Evolutionary conservation across 1,140 invertebrate genomes (phyloP).

Genomic region (Bathynomus jamesi): DNA sequence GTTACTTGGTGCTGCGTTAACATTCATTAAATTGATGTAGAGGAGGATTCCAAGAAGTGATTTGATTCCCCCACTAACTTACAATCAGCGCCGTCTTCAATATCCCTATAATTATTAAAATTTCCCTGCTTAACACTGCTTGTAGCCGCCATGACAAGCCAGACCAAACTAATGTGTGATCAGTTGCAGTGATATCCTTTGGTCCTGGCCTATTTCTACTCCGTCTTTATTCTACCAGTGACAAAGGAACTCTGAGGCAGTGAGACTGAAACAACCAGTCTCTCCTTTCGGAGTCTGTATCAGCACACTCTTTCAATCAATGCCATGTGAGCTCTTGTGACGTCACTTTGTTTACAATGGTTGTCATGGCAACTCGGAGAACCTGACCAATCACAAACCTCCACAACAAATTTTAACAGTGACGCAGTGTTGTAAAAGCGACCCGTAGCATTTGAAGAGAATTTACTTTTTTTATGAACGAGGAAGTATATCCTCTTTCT

Average conservation of each 20-base stretch:
- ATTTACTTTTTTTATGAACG: too few relatives aligned
- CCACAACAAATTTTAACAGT: background rate
- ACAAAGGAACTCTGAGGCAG: background rate
- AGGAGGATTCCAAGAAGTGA: background rate
- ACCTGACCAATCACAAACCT: background rate
- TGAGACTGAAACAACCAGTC: background rate
- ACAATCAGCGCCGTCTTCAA: background rate
- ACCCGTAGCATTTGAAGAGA: background rate
- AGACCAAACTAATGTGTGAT: background rate
- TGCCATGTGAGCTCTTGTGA: background rate
- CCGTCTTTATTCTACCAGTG: background rate
- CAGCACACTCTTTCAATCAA: background rate
- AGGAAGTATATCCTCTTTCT: too few relatives aligned
- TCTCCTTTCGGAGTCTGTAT: background rate
- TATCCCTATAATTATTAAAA: background rate
- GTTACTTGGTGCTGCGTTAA: background rate
- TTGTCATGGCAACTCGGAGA: background rate
- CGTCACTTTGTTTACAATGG: background rate
- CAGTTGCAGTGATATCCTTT: background rate
- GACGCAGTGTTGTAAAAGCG: background rate
- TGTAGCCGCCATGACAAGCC: background rate
- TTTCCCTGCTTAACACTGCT: background rate
- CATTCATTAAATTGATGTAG: too few relatives aligned
- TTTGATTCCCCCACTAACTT: background rate
- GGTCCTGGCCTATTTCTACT: background rate